Evolutionary conservation across 2,113 vertebrate genomes (phyloP).

Genomic region (Hydrolagus affinis): DNA sequence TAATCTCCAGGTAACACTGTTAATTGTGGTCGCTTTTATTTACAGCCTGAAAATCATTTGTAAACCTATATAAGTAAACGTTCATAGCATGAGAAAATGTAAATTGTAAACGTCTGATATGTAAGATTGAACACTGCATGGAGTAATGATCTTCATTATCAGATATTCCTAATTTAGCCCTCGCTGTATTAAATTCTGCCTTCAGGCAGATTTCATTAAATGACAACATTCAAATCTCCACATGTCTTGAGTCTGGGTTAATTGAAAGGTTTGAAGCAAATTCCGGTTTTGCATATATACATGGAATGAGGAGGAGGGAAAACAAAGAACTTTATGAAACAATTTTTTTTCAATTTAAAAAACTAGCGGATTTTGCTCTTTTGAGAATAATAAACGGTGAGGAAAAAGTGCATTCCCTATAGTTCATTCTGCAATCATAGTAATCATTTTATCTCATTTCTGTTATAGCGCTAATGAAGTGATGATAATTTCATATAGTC

Average conservation of each 20-base stretch:
- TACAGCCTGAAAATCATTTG: background rate
- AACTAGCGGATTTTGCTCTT: background rate
- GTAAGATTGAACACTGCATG: background rate
- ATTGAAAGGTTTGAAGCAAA: background rate
- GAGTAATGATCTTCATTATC: slow-evolving; percentile 2
- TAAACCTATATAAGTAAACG: background rate
- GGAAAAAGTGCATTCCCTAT: background rate
- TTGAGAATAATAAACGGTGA: background rate
- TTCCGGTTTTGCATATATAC: background rate
- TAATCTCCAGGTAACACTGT: background rate
- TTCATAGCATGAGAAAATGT: background rate
- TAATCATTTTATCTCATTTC: background rate
- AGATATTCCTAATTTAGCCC: background rate
- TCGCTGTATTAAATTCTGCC: slow-evolving; percentile 5
- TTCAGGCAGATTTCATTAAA: slow-evolving; percentile 5
- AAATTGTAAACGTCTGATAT: background rate
- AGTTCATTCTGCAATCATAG: background rate
- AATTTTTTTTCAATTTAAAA: background rate
- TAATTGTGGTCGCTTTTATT: background rate
- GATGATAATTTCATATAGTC: background rate
- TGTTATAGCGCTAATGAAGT: background rate
- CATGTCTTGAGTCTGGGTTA: background rate
- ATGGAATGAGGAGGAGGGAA: background rate
- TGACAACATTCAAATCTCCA: slow-evolving; percentile 15
- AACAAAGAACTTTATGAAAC: background rate